These are phyloP conservation scores for Vanessa tameamea DNA, from an alignment of 1,140 invertebrate species.

Conservation along the genomic window DNA sequence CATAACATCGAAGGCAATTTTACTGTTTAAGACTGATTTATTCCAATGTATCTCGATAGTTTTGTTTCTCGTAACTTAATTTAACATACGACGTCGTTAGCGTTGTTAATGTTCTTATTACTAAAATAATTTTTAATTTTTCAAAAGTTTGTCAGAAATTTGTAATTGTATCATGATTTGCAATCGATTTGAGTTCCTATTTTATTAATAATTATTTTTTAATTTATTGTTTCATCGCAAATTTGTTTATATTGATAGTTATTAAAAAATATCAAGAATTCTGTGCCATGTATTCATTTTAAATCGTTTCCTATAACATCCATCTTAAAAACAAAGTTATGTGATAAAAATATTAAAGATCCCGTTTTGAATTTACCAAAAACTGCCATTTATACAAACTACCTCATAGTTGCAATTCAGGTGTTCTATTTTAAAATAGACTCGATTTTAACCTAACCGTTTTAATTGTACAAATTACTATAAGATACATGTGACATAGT, in stretches of 20 bases:
- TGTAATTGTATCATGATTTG: slow-evolving; percentile 44
- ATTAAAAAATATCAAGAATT: slow-evolving; percentile 25
- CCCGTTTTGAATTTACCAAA: slow-evolving; percentile 15
- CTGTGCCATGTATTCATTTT: slow-evolving; percentile 41
- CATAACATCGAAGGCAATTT: slow-evolving; percentile 43
- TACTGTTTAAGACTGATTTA: slow-evolving; percentile 70
- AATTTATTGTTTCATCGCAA: slow-evolving; percentile 62
- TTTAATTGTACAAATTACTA: slow-evolving; percentile 69
- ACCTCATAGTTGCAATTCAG: slow-evolving; percentile 63
- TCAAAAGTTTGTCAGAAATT: slow-evolving; percentile 5
- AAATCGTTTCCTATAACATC: background rate
- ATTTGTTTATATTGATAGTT: slow-evolving; percentile 59
- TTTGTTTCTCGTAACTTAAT: background rate
- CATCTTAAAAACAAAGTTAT: background rate
- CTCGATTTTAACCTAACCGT: slow-evolving; percentile 48
- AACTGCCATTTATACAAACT: slow-evolving; percentile 45
- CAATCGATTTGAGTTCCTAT: slow-evolving; percentile 78
- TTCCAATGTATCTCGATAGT: slow-evolving; percentile 20
- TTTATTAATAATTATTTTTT: slow-evolving; percentile 55
- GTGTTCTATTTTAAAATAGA: slow-evolving; percentile 47
- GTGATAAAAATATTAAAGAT: slow-evolving; percentile 18
- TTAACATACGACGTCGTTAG: background rate
- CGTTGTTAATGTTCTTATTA: background rate
- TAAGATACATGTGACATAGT: slow-evolving; percentile 70
- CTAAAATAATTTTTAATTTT: background rate